phyloP scores from a whole-genome alignment of 2,113 vertebrate genomes.

The Nipponia nippon region DNA sequence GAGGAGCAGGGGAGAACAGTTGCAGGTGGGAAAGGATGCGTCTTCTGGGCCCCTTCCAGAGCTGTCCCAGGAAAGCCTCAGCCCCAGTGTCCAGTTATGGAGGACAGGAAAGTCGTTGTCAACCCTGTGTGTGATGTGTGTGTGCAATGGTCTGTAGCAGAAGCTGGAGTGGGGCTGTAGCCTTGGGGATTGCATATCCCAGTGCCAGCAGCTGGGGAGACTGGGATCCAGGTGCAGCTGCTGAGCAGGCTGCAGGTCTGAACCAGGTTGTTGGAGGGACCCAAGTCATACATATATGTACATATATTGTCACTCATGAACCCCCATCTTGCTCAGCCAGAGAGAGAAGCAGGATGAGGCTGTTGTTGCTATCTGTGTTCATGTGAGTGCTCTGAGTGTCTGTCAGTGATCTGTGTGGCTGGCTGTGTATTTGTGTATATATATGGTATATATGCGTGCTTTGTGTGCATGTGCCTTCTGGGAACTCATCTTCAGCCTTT shows the following conservation, averaged over 20 bases:
- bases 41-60: not conserved
- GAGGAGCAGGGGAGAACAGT: not conserved
- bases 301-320: accelerated
- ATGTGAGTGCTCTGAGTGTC: too few species aligned
- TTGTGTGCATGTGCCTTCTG: not conserved
- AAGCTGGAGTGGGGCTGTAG: not conserved
- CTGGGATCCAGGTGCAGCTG: not conserved
- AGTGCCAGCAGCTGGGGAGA: not conserved
- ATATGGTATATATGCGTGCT: not conserved
- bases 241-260: not conserved
- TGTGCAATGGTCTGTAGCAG: not conserved
- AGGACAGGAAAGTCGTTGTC: not conserved
- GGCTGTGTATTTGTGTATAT: accelerated
- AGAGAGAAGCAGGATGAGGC: not conserved
- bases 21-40: not conserved
- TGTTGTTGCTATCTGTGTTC: not conserved
- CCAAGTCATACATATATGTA: accelerated
- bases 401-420: not conserved
- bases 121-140: accelerated
- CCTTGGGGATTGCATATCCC: not conserved
- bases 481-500: not conserved
- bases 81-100: not conserved
- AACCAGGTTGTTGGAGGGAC: not conserved
- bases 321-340: not conserved
- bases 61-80: accelerated